Base-by-base conservation (phyloP, 1,140 invertebrate genomes). In the Oncopodura yosiiana region DNA sequence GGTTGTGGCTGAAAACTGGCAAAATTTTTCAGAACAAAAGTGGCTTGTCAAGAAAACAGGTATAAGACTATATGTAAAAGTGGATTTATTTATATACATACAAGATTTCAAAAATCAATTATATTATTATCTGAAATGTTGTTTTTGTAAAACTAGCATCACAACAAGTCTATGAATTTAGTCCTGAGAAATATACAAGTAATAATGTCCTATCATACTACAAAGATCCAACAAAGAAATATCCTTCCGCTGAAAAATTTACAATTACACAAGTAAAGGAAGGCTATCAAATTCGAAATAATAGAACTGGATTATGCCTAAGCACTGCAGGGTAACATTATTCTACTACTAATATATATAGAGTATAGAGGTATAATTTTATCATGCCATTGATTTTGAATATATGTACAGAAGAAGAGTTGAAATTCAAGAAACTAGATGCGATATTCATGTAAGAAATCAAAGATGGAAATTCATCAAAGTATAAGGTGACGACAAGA, bases 21-120 rank as follows among this genome's bases (percentile, higher is more conserved):
- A 56, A 30, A 56, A 56, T 50, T 56, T 56, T 19, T 46, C 38
- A 16, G 54, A 56, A 42, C 54, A 56, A 32, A 49, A 51, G 19
- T 56, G 54, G 54, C 29, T 24, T 14, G 26, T 56, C 16, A 29
- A 37, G 12, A 56, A 56, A 50, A 44, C 32, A 16, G 54, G 46
- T 56, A 27, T 19, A 27, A 18, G 6, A 48, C 11, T 16, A 27
- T 12, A 6, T 34, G 29, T 48, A 48, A n/a, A 5, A n/a, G 14
- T 16, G 27, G 18, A 5, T 18, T 24, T 2, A 12, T 24, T 18
- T 49, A 49, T 12, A 44, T 8, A 43, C 8, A 43, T n/a, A 19
- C 3, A n/a, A n/a, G n/a, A n/a, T n/a, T n/a, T n/a, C n/a, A n/a
- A n/a, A n/a, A n/a, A n/a, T n/a, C n/a, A n/a, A n/a, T n/a, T n/a